Conservation (phyloP, 2,113 vertebrate genomes). For the Oxyruncus cristatus region DNA sequence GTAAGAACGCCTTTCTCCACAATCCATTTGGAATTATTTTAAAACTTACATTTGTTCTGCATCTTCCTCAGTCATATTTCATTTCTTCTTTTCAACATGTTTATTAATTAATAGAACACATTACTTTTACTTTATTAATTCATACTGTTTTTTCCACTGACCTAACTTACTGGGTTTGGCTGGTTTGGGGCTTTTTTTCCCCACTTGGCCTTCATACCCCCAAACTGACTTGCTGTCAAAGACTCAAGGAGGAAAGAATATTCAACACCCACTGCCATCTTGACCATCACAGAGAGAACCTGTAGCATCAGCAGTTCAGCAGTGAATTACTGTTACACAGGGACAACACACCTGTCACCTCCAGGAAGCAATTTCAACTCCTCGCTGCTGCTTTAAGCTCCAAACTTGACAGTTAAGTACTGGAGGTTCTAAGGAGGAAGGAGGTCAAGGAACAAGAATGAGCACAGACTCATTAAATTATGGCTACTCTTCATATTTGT, state of each 20-base stretch:
- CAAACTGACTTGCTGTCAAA: neutral
- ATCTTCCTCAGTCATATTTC: neutral
- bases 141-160: neutral
- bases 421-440: neutral
- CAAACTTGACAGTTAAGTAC: neutral
- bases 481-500: neutral
- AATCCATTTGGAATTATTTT: neutral
- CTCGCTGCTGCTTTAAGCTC: neutral
- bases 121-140: neutral
- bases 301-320: neutral
- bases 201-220: neutral
- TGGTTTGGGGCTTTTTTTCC: neutral
- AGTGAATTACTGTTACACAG: neutral
- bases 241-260: neutral
- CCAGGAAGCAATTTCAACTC: neutral
- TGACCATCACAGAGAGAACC: neutral
- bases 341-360: neutral
- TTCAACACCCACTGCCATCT: neutral
- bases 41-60: neutral
- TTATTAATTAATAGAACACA: neutral
- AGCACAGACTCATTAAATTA: neutral
- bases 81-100: neutral
- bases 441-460: neutral
- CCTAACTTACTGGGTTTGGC: neutral
- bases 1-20: neutral